Conservation (phyloP, 1,140 invertebrate genomes). For the Drosophila takahashii region DNA sequence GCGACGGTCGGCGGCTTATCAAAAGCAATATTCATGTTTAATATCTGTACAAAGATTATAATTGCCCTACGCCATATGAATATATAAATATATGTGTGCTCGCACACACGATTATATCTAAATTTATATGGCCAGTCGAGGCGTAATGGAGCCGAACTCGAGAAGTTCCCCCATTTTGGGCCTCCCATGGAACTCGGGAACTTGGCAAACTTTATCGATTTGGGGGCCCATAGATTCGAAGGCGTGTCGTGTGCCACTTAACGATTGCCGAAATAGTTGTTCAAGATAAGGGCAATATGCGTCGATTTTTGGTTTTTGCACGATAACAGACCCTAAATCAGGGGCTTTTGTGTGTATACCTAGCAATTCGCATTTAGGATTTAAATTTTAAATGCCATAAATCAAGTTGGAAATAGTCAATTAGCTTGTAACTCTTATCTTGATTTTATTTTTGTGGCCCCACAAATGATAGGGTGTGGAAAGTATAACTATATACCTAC, state of each 20-base stretch:
- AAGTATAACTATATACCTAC: neutral
- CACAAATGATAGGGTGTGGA: neutral
- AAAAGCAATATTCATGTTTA: constrained; percentile 56
- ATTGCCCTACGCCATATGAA: constrained; percentile 29
- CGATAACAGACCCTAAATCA: neutral
- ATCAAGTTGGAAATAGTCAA: constrained; percentile 1
- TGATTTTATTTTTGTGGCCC: neutral
- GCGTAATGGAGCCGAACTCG: constrained; percentile 6
- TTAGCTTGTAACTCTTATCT: neutral
- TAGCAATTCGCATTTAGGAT: neutral
- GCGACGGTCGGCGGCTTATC: constrained; percentile 51
- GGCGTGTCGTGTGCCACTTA: constrained; percentile 25
- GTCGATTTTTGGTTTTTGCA: neutral
- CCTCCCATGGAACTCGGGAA: neutral
- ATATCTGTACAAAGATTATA: constrained; percentile 62
- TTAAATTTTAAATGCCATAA: neutral
- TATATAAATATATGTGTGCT: no score
- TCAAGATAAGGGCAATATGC: constrained; percentile 6
- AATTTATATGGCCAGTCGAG: neutral
- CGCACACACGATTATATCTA: constrained; percentile 6
- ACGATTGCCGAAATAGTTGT: neutral
- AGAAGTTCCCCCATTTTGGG: no score
- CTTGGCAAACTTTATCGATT: constrained; percentile 26
- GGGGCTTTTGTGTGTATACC: neutral
- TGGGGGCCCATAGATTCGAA: constrained; percentile 1